Percentiles rank a stretch among this genome's conserved stretches.
phyloP scores from a whole-genome alignment of 1,140 invertebrate genomes.

The Drosophila parvula region DNA sequence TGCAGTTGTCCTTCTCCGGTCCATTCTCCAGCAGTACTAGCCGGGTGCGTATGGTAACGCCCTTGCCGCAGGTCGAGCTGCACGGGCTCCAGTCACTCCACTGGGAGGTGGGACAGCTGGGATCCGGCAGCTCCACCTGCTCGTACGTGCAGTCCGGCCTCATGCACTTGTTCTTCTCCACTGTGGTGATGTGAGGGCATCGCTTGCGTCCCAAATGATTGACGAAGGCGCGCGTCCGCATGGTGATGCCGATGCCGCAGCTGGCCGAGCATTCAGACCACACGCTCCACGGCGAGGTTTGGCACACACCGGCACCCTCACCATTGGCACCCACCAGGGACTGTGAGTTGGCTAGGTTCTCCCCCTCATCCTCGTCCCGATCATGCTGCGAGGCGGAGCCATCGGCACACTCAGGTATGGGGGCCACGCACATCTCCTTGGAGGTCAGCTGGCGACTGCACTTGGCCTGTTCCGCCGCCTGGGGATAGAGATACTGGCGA shows the following conservation, averaged over 20 bases:
- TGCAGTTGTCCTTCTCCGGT: conserved; percentile 86
- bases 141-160: conserved; percentile 86
- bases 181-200: conserved; percentile 88
- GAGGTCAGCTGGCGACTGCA: conserved; percentile 93
- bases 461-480: conserved; percentile 90
- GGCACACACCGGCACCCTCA: conserved; percentile 87
- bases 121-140: conserved; percentile 86
- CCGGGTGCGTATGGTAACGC: conserved; percentile 89
- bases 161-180: conserved; percentile 92
- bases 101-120: conserved; percentile 88
- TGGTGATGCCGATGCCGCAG: conserved; percentile 91
- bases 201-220: conserved; percentile 91
- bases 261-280: conserved; percentile 94
- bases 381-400: conserved; percentile 32
- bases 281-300: conserved; percentile 89
- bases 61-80: conserved; percentile 88
- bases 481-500: conserved; percentile 90
- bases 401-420: conserved; percentile 87
- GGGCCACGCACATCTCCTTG: conserved; percentile 94
- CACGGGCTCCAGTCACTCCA: conserved; percentile 91
- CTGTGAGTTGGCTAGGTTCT: conserved; percentile 77
- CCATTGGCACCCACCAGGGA: conserved; percentile 72
- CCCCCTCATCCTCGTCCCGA: conserved; percentile 82
- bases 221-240: conserved; percentile 89
- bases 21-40: conserved; percentile 87